These are phyloP conservation scores for Enteromius treurensis DNA, from an alignment of 2,797 vertebrate genomes.

Conservation along the genomic window DNA sequence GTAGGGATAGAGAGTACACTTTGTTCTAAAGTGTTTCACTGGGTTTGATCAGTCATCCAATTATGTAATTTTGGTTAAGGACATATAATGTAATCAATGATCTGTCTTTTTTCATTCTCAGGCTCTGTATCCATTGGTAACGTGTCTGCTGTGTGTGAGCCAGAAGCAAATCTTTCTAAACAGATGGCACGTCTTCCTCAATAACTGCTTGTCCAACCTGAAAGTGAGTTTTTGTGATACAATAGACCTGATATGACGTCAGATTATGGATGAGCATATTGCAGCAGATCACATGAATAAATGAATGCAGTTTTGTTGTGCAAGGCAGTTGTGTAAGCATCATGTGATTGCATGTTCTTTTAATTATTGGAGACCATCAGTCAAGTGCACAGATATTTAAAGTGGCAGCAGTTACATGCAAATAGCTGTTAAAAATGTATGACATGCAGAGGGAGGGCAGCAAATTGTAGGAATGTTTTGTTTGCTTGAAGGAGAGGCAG, in stretches of 20 bases:
- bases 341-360: constrained; percentile 31
- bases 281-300: background rate
- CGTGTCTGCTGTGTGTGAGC: constrained; percentile 96
- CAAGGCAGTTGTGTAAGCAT: constrained; percentile 32
- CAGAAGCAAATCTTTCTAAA: constrained; percentile 98
- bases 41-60: background rate
- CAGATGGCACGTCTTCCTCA: constrained; percentile 98
- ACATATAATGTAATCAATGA: background rate
- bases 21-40: background rate
- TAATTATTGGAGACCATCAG: background rate
- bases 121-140: constrained; percentile 98
- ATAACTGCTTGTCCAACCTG: constrained; percentile 98
- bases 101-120: constrained; percentile 66
- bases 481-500: constrained; percentile 25
- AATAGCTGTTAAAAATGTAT: constrained; percentile 27
- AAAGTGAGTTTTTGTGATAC: constrained; percentile 80
- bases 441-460: constrained; percentile 27
- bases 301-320: background rate
- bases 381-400: constrained; percentile 39
- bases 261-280: background rate
- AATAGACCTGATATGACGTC: background rate
- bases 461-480: constrained; percentile 29
- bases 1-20: background rate
- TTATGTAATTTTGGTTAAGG: constrained; percentile 9
- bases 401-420: constrained; percentile 16